These are phyloP conservation scores for Melanotaenia pygmaea DNA, from an alignment of 2,797 vertebrate genomes.

Conservation along the genomic window DNA sequence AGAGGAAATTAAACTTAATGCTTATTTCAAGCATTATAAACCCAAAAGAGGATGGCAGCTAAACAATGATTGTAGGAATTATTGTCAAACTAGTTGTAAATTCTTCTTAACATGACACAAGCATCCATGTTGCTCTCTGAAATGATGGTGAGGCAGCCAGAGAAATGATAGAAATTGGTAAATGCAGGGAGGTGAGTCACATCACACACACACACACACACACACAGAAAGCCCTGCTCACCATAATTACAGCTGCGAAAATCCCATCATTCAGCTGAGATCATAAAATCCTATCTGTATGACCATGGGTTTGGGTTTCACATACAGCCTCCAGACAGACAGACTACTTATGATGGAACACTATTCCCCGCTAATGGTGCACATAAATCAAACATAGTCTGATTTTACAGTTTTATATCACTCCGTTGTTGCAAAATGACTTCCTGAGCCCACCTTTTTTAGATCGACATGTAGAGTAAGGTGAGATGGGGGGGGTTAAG, in stretches of 20 bases:
- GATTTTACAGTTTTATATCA: constrained; percentile 74
- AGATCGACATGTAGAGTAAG: constrained; percentile 56
- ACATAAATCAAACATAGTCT: constrained; percentile 74
- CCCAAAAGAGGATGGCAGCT: not conserved
- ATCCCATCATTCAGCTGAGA: constrained; percentile 65
- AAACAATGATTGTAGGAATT: constrained; percentile 6
- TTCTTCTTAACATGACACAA: constrained; percentile 31
- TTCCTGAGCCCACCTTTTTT: constrained; percentile 66
- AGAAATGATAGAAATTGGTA: constrained; percentile 43
- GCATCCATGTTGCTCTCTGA: constrained; percentile 5
- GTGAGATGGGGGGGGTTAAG: constrained; percentile 50
- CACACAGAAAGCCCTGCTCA: constrained; percentile 42
- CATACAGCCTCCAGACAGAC: constrained; percentile 65
- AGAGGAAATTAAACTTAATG: not conserved
- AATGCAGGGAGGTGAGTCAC: constrained; percentile 29
- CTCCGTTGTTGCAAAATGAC: constrained; percentile 62
- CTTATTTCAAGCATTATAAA: not conserved
- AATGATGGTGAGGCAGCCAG: constrained; percentile 39
- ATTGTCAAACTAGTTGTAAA: constrained; percentile 5
- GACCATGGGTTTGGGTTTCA: constrained; percentile 66
- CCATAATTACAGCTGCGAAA: constrained; percentile 72
- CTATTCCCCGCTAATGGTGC: constrained; percentile 73
- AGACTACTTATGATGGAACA: constrained; percentile 74
- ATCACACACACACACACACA: constrained; percentile 23
- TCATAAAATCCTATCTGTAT: constrained; percentile 68